Evolutionary conservation across 2,888 invertebrate genomes (phyloP).

Genomic region (Platycheirus albimanus): DNA sequence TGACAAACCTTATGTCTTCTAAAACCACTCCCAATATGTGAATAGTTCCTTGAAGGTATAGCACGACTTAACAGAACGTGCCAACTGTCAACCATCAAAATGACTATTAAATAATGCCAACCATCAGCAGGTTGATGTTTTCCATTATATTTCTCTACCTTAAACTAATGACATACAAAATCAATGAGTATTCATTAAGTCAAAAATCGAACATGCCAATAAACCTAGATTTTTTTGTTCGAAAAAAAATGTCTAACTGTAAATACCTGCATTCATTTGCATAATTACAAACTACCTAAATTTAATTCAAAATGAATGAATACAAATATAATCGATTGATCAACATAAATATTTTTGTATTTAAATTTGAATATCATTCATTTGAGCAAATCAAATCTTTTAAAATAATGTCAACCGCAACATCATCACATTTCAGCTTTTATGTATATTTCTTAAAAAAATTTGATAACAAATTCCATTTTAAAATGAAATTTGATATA

Average conservation of each 20-base stretch:
- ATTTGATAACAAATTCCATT: background rate
- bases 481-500: background rate
- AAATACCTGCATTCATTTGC: too few relatives aligned
- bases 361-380: constrained; percentile 7
- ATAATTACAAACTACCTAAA: background rate
- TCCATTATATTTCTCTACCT: constrained; percentile 16
- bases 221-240: constrained; percentile 17
- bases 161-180: constrained; percentile 25
- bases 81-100: constrained; percentile 32
- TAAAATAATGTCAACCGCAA: background rate
- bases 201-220: constrained; percentile 19
- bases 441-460: background rate
- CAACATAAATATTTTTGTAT: constrained; percentile 7
- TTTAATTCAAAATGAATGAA: too few relatives aligned
- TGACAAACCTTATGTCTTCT: too few relatives aligned
- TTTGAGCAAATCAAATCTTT: constrained; percentile 1
- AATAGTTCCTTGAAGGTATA: background rate
- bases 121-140: constrained; percentile 5
- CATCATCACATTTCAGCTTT: too few relatives aligned
- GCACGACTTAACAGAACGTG: constrained; percentile 14
- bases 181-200: constrained; percentile 36
- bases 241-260: too few relatives aligned
- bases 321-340: constrained; percentile 36
- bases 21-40: too few relatives aligned
- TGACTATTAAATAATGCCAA: constrained; percentile 19